Evolutionary conservation across 2,888 invertebrate genomes (phyloP).

Genomic region (Tigriopus californicus): DNA sequence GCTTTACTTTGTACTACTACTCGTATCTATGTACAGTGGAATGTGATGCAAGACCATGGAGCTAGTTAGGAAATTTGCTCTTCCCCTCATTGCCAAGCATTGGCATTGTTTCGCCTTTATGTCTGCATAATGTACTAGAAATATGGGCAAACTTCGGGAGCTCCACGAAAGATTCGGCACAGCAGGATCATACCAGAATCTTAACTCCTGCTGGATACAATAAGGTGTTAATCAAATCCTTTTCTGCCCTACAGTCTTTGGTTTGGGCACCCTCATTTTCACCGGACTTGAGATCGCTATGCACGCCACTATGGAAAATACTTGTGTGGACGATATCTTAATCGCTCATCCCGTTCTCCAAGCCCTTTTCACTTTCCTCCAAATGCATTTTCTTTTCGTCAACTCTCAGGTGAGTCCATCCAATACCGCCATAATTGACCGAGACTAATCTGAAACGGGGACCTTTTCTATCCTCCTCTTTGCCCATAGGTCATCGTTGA

Average conservation of each 20-base stretch:
- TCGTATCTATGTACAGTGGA: too few species aligned
- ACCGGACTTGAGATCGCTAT: constrained; percentile 38
- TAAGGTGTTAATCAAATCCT: too few species aligned
- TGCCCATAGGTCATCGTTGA: constrained; percentile 16
- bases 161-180: too few species aligned
- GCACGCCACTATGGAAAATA: constrained; percentile 32
- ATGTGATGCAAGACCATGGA: too few species aligned
- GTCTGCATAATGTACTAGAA: too few species aligned
- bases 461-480: not conserved
- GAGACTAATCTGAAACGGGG: not conserved
- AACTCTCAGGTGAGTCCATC: constrained; percentile 33
- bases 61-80: too few species aligned
- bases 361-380: constrained; percentile 36
- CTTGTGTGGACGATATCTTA: constrained; percentile 28
- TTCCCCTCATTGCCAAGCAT: too few species aligned
- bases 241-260: constrained; percentile 30
- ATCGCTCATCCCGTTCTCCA: constrained; percentile 36
- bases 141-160: too few species aligned
- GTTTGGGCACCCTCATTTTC: constrained; percentile 35
- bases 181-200: too few species aligned
- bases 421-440: not conserved
- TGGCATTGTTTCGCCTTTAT: too few species aligned
- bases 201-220: too few species aligned
- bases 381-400: constrained; percentile 39
- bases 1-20: too few species aligned